Conservation (phyloP, 2,888 invertebrate genomes). For the Drosophila leonis region DNA sequence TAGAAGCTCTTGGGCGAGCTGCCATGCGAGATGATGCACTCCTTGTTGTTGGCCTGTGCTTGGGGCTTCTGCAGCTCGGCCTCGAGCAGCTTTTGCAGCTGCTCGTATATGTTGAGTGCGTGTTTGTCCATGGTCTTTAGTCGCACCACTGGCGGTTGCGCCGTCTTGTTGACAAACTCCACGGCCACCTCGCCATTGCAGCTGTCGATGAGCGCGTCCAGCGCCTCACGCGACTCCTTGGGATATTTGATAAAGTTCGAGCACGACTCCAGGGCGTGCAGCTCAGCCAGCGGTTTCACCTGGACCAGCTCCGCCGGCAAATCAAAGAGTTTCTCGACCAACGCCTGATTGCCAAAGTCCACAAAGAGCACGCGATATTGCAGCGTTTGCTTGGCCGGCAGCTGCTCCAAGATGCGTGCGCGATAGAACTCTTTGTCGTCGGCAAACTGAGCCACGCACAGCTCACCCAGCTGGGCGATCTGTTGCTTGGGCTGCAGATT, state of each 20-base stretch:
- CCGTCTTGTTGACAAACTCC: conserved; percentile 69
- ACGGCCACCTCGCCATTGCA: conserved; percentile 76
- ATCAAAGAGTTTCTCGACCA: conserved; percentile 87
- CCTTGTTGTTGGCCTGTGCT: conserved; percentile 46
- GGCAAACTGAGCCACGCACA: conserved; percentile 91
- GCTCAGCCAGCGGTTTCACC: conserved; percentile 87
- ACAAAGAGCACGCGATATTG: conserved; percentile 90
- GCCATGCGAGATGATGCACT: conserved; percentile 89
- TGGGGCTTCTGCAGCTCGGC: conserved; percentile 38
- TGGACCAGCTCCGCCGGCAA: conserved; percentile 87
- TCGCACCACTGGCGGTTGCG: conserved; percentile 72
- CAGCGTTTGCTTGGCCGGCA: conserved; percentile 84
- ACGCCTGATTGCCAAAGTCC: conserved; percentile 89
- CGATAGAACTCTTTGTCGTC: conserved; percentile 95
- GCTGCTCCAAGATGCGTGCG: conserved; percentile 91
- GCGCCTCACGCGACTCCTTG: conserved; percentile 66
- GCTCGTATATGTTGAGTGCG: conserved; percentile 77
- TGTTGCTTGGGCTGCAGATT: conserved; percentile 74
- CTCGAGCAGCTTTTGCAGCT: conserved; percentile 74
- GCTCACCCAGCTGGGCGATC: conserved; percentile 83
- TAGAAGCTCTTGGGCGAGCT: conserved; percentile 91
- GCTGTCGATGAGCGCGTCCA: conserved; percentile 77
- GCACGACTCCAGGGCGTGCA: conserved; percentile 88
- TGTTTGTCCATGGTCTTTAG: conserved; percentile 64
- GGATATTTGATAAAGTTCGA: conserved; percentile 84